Percentiles rank a stretch among this genome's conserved stretches.
These are phyloP conservation scores for Podarcis muralis DNA, from an alignment of 2,113 vertebrate genomes.

Conservation along the genomic window DNA sequence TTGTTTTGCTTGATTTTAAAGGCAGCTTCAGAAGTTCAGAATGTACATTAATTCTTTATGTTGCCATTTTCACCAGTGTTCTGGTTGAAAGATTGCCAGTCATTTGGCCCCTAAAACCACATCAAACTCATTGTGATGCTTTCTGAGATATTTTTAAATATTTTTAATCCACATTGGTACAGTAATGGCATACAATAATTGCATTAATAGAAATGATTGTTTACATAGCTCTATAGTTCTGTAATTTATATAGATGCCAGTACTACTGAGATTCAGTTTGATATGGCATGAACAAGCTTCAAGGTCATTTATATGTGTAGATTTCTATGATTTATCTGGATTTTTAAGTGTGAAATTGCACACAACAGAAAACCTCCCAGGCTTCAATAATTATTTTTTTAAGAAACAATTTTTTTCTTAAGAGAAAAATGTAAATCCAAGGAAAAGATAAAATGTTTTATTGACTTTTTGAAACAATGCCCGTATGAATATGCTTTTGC, in stretches of 20 bases:
- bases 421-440: not conserved
- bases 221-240: no score
- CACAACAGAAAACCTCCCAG: not conserved
- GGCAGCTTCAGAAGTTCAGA: not conserved
- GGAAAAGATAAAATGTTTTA: not conserved
- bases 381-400: not conserved
- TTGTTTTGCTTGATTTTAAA: not conserved
- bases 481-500: not conserved
- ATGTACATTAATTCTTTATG: constrained; percentile 12
- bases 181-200: no score
- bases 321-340: not conserved
- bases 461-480: not conserved
- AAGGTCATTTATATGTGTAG: no score
- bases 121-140: constrained; percentile 3
- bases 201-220: not conserved
- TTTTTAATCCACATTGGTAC: not conserved
- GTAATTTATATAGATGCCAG: no score
- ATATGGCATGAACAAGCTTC: not conserved
- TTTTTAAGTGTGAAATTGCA: not conserved
- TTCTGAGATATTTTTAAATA: not conserved
- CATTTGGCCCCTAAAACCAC: not conserved
- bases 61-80: constrained; percentile 34
- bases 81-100: not conserved
- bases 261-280: no score
- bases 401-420: not conserved